Evolutionary conservation across 2,797 vertebrate genomes (phyloP).

Genomic region (Hemitrygon akajei): DNA sequence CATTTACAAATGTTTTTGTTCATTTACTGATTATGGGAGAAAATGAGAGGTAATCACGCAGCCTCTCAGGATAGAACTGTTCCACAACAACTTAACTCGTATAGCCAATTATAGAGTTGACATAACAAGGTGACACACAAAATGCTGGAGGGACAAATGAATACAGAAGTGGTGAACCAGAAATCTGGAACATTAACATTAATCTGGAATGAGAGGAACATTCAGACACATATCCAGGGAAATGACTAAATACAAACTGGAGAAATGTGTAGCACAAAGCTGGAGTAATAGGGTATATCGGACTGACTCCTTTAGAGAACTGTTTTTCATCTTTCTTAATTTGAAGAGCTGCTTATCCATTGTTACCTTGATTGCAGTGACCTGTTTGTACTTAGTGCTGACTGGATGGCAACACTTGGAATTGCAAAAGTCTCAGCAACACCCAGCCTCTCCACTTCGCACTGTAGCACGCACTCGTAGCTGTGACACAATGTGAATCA

Average conservation of each 20-base stretch:
- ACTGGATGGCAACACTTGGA: neutral
- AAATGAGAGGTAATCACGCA: too few relatives aligned
- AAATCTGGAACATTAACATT: neutral
- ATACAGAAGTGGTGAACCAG: neutral
- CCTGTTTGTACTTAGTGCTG: neutral
- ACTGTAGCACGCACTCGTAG: neutral
- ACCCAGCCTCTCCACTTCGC: neutral
- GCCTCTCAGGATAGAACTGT: neutral
- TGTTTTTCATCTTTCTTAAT: neutral
- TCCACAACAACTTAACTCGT: neutral
- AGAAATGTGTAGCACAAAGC: neutral
- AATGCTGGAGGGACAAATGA: too few relatives aligned
- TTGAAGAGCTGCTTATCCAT: neutral
- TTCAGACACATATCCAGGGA: neutral
- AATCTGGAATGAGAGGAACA: neutral
- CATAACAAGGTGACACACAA: neutral
- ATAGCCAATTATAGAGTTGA: neutral
- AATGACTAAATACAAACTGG: neutral
- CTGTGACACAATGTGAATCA: slow-evolving; percentile 2
- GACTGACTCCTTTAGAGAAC: neutral
- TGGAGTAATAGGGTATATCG: neutral
- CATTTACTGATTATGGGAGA: neutral
- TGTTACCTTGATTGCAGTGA: neutral
- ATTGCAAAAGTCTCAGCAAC: neutral
- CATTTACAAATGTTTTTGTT: too few relatives aligned